A percentile compares a stretch with the other conserved stretches of the same genome.
Conservation (phyloP, 2,797 vertebrate species). For the Naso thynnoides region DNA sequence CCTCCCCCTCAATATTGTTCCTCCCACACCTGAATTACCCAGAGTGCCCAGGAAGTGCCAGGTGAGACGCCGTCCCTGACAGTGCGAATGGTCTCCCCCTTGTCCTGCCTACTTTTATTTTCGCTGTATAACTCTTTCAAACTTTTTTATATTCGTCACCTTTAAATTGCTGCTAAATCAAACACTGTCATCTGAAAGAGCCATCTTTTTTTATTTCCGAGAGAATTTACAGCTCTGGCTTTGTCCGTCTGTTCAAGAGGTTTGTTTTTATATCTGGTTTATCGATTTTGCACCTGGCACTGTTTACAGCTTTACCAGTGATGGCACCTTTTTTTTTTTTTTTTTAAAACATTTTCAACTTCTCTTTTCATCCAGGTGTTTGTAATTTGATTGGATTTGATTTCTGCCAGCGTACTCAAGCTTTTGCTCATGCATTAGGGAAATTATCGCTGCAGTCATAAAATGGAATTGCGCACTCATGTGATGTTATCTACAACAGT, state of each 20-base stretch:
- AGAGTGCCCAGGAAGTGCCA: conserved; percentile 42
- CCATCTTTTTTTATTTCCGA: conserved; percentile 37
- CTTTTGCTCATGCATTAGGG: conserved; percentile 45
- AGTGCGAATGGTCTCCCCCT: not conserved
- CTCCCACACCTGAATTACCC: conserved; percentile 53
- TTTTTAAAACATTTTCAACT: not conserved
- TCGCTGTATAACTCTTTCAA: conserved; percentile 21
- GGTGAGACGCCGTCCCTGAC: conserved; percentile 33
- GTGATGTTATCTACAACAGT: conserved; percentile 29
- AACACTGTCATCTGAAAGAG: conserved; percentile 30
- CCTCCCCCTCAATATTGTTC: conserved; percentile 20
- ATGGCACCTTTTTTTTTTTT: not conserved
- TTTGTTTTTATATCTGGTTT: conserved; percentile 52
- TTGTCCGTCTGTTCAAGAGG: conserved; percentile 28
- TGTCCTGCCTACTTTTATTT: not conserved
- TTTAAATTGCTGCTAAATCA: conserved; percentile 68
- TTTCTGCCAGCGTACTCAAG: conserved; percentile 32
- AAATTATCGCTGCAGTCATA: conserved; percentile 55
- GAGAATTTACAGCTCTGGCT: conserved; percentile 34
- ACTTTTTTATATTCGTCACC: conserved; percentile 46
- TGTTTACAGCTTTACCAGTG: conserved; percentile 44
- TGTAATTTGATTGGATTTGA: conserved; percentile 51
- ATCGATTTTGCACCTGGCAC: conserved; percentile 54
- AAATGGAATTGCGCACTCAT: conserved; percentile 41
- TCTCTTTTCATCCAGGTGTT: conserved; percentile 44